A percentile compares a stretch with the other conserved stretches of the same genome.
These are phyloP conservation scores for Trichechus manatus DNA, from an alignment of 2,113 vertebrate species.

Conservation along the genomic window DNA sequence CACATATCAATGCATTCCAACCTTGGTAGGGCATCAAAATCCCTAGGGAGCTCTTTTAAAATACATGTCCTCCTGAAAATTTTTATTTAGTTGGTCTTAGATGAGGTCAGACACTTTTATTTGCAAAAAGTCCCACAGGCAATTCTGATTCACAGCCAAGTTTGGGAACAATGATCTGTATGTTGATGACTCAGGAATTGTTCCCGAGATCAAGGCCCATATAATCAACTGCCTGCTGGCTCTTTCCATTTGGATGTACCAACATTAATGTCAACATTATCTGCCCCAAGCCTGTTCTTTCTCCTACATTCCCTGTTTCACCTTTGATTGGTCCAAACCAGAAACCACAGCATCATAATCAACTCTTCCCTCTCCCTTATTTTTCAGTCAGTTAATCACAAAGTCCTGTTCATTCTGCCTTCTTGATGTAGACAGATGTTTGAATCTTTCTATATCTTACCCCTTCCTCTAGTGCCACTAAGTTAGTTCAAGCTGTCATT, in stretches of 20 bases:
- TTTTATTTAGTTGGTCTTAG: conserved; percentile 9
- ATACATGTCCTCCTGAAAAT: neutral
- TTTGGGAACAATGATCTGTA: neutral
- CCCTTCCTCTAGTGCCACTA: neutral
- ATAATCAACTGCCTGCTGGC: neutral
- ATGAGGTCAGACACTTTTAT: neutral
- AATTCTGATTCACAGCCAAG: conserved; percentile 30
- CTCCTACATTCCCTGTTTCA: neutral
- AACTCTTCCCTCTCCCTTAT: neutral
- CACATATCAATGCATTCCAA: neutral
- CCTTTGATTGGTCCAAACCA: neutral
- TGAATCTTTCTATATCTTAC: neutral
- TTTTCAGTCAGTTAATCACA: neutral
- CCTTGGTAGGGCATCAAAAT: neutral
- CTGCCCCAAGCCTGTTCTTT: neutral
- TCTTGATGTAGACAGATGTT: neutral
- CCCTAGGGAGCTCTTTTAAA: neutral
- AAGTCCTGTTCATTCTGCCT: conserved; percentile 7
- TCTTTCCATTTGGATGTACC: conserved; percentile 20
- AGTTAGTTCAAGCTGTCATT: neutral
- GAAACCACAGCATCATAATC: neutral
- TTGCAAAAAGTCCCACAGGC: neutral
- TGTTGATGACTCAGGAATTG: neutral
- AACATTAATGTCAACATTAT: neutral
- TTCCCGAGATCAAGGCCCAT: neutral